phyloP scores from a whole-genome alignment of 2,888 invertebrate genomes.

The Macrophya alboannulata region DNA sequence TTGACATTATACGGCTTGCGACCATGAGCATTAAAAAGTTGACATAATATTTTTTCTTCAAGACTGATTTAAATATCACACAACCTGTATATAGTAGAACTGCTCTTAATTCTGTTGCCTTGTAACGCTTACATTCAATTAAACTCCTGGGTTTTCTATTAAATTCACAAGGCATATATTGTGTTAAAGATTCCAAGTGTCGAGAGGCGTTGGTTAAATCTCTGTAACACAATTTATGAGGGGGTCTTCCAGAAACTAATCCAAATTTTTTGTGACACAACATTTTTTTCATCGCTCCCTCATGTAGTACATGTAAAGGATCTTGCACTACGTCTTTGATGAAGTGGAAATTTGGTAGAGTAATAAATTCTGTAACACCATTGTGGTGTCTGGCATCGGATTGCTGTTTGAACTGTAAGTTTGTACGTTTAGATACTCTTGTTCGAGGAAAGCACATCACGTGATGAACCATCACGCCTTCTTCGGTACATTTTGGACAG shows the following conservation, averaged over 20 bases:
- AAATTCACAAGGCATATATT: constrained; percentile 14
- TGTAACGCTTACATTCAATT: not conserved
- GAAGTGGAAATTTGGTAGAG: not conserved
- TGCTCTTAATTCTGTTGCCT: not conserved
- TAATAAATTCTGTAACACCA: not conserved
- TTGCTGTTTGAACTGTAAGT: constrained; percentile 5
- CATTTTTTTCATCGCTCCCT: not conserved
- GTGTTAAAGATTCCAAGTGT: not conserved
- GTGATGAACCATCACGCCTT: not conserved
- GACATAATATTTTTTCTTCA: not conserved
- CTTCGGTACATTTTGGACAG: constrained; percentile 5
- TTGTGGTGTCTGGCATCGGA: not conserved
- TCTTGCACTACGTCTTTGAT: not conserved
- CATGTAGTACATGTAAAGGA: not conserved
- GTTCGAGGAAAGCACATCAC: constrained; percentile 5
- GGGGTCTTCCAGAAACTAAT: not conserved
- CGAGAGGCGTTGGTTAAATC: not conserved
- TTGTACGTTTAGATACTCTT: not conserved
- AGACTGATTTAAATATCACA: constrained; percentile 7
- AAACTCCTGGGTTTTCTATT: not conserved
- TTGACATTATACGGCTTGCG: constrained; percentile 2
- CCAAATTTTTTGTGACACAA: not conserved
- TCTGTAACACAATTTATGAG: constrained; percentile 1
- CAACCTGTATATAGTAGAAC: not conserved
- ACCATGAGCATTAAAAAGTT: constrained; percentile 1